These are phyloP conservation scores for Ameiurus melas DNA, from an alignment of 2,113 vertebrate genomes.

Conservation along the genomic window DNA sequence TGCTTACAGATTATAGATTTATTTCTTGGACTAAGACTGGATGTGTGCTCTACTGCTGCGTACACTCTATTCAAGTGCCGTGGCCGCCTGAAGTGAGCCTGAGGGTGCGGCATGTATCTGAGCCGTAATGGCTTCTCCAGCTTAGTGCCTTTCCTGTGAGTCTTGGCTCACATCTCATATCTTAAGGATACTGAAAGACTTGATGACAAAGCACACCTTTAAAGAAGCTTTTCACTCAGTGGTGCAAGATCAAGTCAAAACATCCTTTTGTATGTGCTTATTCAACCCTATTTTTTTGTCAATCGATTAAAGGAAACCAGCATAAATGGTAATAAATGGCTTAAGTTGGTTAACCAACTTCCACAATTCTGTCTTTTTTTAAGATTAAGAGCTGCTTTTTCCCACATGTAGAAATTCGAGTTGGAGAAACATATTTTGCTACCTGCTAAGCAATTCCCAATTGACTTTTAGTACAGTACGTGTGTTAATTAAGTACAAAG, in stretches of 20 bases:
- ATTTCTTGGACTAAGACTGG: neutral
- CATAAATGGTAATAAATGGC: conserved; percentile 1
- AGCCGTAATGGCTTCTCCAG: conserved; percentile 67
- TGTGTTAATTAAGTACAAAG: conserved; percentile 12
- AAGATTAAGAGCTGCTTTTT: too few relatives aligned
- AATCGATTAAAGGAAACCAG: neutral
- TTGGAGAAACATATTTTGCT: conserved; percentile 32
- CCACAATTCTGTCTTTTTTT: too few relatives aligned
- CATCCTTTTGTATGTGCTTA: neutral
- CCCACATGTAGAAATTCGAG: neutral
- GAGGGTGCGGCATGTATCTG: conserved; percentile 57
- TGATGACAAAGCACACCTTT: conserved; percentile 68
- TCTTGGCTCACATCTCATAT: conserved; percentile 43
- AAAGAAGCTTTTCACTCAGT: conserved; percentile 14
- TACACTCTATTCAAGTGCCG: conserved; percentile 39
- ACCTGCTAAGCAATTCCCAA: conserved; percentile 32
- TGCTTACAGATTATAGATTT: neutral
- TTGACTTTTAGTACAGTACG: conserved; percentile 3
- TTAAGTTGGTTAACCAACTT: neutral
- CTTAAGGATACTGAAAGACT: conserved; percentile 61
- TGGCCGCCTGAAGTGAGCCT: conserved; percentile 34
- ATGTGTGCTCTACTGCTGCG: neutral
- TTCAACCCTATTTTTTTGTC: neutral
- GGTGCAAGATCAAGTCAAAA: conserved; percentile 12
- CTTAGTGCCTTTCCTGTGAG: conserved; percentile 54